Evolutionary conservation across 2,797 vertebrate genomes (phyloP).

Genomic region (Poliocrania exsul): DNA sequence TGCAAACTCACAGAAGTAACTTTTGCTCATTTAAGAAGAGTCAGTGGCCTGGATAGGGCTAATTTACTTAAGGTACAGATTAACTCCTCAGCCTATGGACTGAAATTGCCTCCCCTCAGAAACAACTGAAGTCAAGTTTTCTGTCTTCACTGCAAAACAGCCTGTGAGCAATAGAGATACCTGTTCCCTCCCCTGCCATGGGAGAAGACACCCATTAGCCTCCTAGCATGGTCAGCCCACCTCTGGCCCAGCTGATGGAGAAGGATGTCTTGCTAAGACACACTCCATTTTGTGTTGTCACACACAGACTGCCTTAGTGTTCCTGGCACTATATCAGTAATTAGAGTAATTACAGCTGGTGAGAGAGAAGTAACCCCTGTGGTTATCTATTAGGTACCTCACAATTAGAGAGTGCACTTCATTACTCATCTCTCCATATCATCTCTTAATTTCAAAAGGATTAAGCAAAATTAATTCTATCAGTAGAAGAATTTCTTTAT

Average conservation of each 20-base stretch:
- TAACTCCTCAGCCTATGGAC: not conserved
- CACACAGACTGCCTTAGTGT: constrained; percentile 40
- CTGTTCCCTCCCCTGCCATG: not conserved
- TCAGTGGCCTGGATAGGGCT: not conserved
- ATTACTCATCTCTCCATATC: constrained; percentile 61
- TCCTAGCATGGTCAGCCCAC: not conserved
- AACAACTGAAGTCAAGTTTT: not conserved
- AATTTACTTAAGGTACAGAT: not conserved
- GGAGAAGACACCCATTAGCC: not conserved
- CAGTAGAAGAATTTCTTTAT: constrained; percentile 65
- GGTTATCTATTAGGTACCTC: constrained; percentile 74
- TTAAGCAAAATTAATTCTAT: constrained; percentile 69
- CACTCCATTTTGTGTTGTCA: constrained; percentile 23
- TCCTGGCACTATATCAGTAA: constrained; percentile 67
- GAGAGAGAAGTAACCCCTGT: constrained; percentile 68
- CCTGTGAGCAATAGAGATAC: not conserved
- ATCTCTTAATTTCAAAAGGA: constrained; percentile 72
- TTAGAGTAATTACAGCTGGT: constrained; percentile 74
- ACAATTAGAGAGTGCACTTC: constrained; percentile 65
- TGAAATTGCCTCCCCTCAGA: not conserved
- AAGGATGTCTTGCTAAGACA: constrained; percentile 3
- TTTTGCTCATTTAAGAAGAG: not conserved
- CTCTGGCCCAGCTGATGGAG: not conserved
- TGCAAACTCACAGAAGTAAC: not conserved
- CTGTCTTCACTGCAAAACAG: not conserved